These are phyloP conservation scores for Cotesia congregata DNA, from an alignment of 2,888 invertebrate species.

Conservation along the genomic window DNA sequence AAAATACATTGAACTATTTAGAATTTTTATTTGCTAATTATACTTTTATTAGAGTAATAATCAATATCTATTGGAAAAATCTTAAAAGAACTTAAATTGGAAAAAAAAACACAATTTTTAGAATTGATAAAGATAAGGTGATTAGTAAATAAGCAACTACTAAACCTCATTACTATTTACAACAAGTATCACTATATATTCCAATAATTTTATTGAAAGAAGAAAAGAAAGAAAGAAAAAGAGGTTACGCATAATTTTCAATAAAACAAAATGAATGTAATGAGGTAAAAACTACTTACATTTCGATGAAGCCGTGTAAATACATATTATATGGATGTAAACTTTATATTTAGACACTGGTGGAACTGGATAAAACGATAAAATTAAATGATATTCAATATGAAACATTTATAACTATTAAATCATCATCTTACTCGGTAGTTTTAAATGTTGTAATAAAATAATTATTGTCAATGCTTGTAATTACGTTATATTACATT, in stretches of 20 bases:
- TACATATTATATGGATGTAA: neutral
- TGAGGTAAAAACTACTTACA: neutral
- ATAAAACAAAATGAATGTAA: neutral
- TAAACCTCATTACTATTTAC: slow-evolving; percentile 14
- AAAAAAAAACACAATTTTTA: neutral
- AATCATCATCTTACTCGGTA: neutral
- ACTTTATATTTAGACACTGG: slow-evolving; percentile 32
- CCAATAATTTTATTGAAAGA: neutral
- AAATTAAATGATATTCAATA: slow-evolving; percentile 33
- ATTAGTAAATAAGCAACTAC: slow-evolving; percentile 18
- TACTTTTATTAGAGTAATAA: too few species aligned
- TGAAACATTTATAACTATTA: slow-evolving; percentile 3
- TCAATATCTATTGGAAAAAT: too few species aligned
- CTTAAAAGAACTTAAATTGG: neutral
- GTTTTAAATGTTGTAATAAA: too few species aligned
- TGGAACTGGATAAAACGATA: slow-evolving; percentile 59
- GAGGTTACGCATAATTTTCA: too few species aligned
- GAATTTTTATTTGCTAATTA: too few species aligned
- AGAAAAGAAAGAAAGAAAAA: neutral
- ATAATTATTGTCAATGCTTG: too few species aligned
- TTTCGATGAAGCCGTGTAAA: neutral
- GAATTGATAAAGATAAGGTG: neutral
- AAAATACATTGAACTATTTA: too few species aligned
- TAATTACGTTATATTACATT: too few species aligned
- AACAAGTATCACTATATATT: neutral